Base-by-base conservation (phyloP, 2,888 invertebrate species). In the Melinaea menophilus region DNA sequence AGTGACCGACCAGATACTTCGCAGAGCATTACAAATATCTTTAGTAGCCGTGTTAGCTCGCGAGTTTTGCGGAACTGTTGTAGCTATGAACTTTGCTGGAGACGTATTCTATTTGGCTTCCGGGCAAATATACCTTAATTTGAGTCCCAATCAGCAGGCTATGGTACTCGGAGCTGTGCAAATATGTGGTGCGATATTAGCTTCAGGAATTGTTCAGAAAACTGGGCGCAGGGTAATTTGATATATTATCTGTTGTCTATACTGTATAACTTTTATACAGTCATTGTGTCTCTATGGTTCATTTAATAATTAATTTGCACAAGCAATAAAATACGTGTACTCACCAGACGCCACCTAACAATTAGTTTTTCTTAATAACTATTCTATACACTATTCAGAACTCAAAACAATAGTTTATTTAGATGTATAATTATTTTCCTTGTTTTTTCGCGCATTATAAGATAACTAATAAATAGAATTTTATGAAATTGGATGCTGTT, bases 1-100 rank as follows among this genome's bases (percentile, higher is more conserved):
- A 4, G 81, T 82, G 81, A 86, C 85, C 76, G 86, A 67, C 62
- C 70, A 58, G n/a, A 68, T 70, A 5, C 67, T 73, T 12, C 67
- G 64, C 37, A 66, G 66, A 56, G 72, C 72, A 0, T 73, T 73
- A 54, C 63, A 69, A 55, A 71, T 73, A 37, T 68, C 71, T 1
- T 61, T 73, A 13, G 48, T 67, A 33, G 65, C 69, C 2, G 67
- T 66, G 2, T 48, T 72, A 3, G 67, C 71, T 2, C 65, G 72
- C 9, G 73, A 73, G 56, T 61, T 72, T 2, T 72, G 73, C 48
- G 73, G 73, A 13, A 68, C 71, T 37, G 68, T 72, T 1, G 69
- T 71, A 0, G 69, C 72, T 1, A 54, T 69, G 13, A 71, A 70
- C 62, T 73, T 72, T 37, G 73, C 73, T 58, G 71, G 71, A 9